A percentile compares a stretch with the other conserved stretches of the same genome.
phyloP scores from a whole-genome alignment of 2,113 vertebrate genomes.

The Misgurnus mizolepis region DNA sequence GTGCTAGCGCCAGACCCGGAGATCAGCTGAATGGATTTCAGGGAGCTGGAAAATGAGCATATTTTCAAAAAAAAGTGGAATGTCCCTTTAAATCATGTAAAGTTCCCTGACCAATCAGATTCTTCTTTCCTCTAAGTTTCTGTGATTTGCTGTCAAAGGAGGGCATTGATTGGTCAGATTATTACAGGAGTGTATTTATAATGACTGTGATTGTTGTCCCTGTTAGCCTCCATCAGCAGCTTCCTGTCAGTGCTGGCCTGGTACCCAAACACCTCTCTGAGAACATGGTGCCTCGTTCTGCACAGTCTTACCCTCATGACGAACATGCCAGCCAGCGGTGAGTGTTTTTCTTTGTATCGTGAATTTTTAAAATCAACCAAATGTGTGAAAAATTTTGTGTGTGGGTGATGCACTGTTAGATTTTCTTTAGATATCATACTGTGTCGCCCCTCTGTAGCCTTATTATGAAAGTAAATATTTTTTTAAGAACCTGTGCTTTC shows the following conservation, averaged over 20 bases:
- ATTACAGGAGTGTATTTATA: neutral
- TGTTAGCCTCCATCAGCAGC: conserved; percentile 90
- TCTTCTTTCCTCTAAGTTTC: neutral
- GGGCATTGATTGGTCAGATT: neutral
- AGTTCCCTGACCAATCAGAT: neutral
- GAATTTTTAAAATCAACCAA: neutral
- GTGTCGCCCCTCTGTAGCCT: neutral
- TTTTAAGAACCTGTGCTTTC: neutral
- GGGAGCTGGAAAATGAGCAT: too few species aligned
- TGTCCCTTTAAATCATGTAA: neutral
- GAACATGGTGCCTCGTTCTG: conserved; percentile 97
- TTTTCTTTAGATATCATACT: neutral
- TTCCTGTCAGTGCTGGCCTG: conserved; percentile 95
- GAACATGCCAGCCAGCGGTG: conserved; percentile 92
- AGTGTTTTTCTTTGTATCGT: conserved; percentile 66
- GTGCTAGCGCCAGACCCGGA: too few species aligned
- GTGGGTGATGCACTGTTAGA: neutral
- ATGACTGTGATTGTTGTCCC: conserved; percentile 7
- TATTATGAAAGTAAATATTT: conserved; percentile 2
- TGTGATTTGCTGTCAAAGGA: neutral
- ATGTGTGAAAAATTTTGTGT: neutral
- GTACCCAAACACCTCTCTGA: conserved; percentile 95
- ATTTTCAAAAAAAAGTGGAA: too few species aligned
- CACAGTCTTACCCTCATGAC: conserved; percentile 98
- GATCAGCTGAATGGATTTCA: too few species aligned